phyloP scores from a whole-genome alignment of 2,113 vertebrate species.

The Lycocorax pyrrhopterus region DNA sequence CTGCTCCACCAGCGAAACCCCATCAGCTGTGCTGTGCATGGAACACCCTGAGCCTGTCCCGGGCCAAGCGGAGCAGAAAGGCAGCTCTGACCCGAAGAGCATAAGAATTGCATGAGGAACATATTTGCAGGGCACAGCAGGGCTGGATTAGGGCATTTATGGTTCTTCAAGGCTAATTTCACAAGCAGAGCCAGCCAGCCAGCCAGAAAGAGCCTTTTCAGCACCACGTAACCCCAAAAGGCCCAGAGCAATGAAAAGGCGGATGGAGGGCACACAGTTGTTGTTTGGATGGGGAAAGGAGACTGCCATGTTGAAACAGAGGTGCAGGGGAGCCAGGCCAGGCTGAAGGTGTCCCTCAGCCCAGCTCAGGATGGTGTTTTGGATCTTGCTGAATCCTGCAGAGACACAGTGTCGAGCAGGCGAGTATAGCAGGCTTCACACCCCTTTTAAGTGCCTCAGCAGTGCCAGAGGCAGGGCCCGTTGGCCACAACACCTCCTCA shows the following conservation, averaged over 20 bases:
- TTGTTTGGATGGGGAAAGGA: background rate
- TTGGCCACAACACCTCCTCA: accelerated
- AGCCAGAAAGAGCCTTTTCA: background rate
- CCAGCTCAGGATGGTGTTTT: background rate
- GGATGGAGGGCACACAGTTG: background rate
- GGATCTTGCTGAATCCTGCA: background rate
- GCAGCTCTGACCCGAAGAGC: background rate
- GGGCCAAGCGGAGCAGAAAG: background rate
- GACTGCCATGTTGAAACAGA: accelerated
- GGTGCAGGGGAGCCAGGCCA: background rate
- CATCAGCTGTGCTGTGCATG: background rate
- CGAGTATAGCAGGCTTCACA: accelerated
- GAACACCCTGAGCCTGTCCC: background rate
- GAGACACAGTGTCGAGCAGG: accelerated
- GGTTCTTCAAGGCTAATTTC: background rate
- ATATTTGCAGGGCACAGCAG: background rate
- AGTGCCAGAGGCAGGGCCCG: background rate
- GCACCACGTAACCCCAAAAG: background rate
- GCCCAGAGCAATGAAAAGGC: background rate
- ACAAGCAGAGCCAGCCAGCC: background rate
- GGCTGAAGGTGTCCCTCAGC: background rate
- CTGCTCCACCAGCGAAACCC: background rate
- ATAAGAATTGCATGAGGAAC: background rate
- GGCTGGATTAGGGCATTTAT: background rate
- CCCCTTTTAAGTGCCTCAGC: accelerated